Percentiles rank a stretch among this genome's conserved stretches.
phyloP scores from a whole-genome alignment of 2,888 invertebrate genomes.

The Drosophila eohydei region DNA sequence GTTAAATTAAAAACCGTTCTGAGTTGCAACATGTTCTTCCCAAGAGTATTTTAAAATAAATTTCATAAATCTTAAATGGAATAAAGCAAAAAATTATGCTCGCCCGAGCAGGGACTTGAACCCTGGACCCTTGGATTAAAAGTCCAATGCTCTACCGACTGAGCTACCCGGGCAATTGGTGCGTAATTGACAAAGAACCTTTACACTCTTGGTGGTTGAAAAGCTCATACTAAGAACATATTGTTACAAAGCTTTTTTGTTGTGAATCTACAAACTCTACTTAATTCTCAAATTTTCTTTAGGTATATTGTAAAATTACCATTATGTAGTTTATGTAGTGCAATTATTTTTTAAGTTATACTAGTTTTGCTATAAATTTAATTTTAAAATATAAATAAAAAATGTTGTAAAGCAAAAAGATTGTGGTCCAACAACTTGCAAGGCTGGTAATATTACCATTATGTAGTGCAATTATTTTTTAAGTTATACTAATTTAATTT shows the following conservation, averaged over 20 bases:
- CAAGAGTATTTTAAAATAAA: not conserved
- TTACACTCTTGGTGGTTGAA: not conserved
- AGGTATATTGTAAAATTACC: too few relatives aligned
- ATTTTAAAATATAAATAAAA: too few relatives aligned
- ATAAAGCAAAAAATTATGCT: not conserved
- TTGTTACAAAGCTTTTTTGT: not conserved
- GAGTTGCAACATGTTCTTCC: too few relatives aligned
- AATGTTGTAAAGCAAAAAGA: constrained; percentile 84
- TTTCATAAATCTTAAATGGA: not conserved
- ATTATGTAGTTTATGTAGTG: too few relatives aligned
- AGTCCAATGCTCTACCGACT: constrained; percentile 86
- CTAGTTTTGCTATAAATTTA: too few relatives aligned
- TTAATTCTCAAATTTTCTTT: too few relatives aligned
- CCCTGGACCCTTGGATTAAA: constrained; percentile 86
- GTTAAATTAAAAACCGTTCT: constrained; percentile 24
- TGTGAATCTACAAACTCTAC: too few relatives aligned
- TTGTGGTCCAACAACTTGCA: constrained; percentile 91
- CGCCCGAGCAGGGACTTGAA: constrained; percentile 85
- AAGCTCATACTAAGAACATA: not conserved
- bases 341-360: too few relatives aligned
- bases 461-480: too few relatives aligned
- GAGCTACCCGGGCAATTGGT: constrained; percentile 84
- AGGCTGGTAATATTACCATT: constrained; percentile 89
- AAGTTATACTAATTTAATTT: too few relatives aligned
- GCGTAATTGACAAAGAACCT: fast-evolving